These are phyloP conservation scores for Drosophila putrida DNA, from an alignment of 2,888 invertebrate species.

Conservation along the genomic window DNA sequence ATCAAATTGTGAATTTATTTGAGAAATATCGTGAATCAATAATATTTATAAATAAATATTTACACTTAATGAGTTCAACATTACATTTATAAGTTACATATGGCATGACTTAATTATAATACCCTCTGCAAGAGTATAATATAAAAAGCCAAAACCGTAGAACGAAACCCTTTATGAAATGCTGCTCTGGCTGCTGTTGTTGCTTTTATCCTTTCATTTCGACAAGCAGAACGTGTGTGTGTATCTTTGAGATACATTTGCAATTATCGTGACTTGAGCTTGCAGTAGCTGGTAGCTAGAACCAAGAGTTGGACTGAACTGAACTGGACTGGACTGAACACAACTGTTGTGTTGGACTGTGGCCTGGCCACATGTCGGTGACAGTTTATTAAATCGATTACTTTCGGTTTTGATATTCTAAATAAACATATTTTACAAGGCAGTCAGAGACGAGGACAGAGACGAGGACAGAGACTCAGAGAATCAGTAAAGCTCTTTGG, in stretches of 20 bases:
- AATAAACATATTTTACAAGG: constrained; percentile 76
- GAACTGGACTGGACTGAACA: background rate
- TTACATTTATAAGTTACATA: no score
- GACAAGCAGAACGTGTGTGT: constrained; percentile 52
- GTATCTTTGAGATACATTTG: constrained; percentile 81
- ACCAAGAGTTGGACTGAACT: background rate
- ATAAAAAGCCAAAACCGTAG: constrained; percentile 24
- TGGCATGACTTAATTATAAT: background rate
- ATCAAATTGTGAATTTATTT: no score
- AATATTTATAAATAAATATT: no score
- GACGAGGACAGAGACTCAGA: background rate
- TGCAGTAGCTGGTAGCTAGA: constrained; percentile 52
- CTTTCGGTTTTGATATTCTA: constrained; percentile 81
- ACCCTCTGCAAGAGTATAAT: constrained; percentile 2
- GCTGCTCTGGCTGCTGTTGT: constrained; percentile 39
- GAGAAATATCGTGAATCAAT: no score
- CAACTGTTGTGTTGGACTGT: background rate
- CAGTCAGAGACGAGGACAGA: constrained; percentile 15
- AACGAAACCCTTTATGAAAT: constrained; percentile 74
- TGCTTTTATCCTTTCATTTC: constrained; percentile 17
- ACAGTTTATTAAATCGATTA: constrained; percentile 85
- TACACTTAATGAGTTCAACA: no score
- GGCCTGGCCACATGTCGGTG: constrained; percentile 80
- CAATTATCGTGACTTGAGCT: constrained; percentile 85
- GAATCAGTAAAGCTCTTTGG: background rate